A percentile compares a stretch with the other conserved stretches of the same genome.
phyloP scores from a whole-genome alignment of 2,888 invertebrate species.

The Panzeria rudis region DNA sequence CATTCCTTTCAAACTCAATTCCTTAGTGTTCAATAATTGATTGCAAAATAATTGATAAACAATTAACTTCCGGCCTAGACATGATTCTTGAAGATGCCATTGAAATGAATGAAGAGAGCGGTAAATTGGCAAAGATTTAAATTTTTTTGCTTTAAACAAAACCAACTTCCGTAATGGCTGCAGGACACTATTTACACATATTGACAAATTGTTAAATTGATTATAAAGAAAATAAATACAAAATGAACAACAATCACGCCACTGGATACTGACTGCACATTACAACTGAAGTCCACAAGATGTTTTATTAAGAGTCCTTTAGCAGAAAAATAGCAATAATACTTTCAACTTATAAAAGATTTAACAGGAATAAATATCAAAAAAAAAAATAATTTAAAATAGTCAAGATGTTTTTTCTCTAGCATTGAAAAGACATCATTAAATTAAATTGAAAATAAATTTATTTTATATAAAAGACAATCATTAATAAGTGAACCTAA shows the following conservation, averaged over 20 bases:
- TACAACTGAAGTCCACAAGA: constrained; percentile 41
- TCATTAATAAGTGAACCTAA: constrained; percentile 40
- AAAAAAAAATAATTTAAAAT: constrained; percentile 2
- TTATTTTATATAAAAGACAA: neutral
- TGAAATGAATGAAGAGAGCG: neutral
- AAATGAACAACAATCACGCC: constrained; percentile 65
- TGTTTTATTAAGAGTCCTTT: constrained; percentile 33
- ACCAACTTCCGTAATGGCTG: constrained; percentile 53
- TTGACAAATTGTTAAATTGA: constrained; percentile 25
- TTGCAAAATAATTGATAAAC: constrained; percentile 45
- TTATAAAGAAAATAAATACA: too few relatives aligned
- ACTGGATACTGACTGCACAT: constrained; percentile 55
- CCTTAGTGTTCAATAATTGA: constrained; percentile 23
- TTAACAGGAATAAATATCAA: neutral
- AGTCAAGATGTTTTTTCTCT: neutral
- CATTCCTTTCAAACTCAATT: neutral
- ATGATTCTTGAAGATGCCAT: neutral
- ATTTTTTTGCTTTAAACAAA: constrained; percentile 9
- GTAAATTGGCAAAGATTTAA: constrained; percentile 22
- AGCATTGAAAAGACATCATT: neutral
- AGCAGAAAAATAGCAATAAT: neutral
- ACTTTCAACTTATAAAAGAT: neutral
- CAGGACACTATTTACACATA: constrained; percentile 18
- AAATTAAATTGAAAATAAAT: neutral
- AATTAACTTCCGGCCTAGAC: constrained; percentile 60